These are phyloP conservation scores for Polypedilum vanderplanki DNA, from an alignment of 1,140 invertebrate species.

Conservation along the genomic window DNA sequence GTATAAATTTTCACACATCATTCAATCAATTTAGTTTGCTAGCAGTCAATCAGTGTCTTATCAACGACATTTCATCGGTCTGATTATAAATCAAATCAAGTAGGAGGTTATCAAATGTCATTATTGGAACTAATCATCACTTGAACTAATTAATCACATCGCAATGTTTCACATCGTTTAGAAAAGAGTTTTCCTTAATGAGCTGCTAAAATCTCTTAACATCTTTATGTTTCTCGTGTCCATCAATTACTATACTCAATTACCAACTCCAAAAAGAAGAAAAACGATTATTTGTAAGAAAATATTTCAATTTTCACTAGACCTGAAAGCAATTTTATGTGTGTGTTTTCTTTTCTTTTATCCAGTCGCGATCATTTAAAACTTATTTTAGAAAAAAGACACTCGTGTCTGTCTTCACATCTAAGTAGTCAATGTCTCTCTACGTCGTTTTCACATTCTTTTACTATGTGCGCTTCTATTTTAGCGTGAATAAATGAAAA, in stretches of 20 bases:
- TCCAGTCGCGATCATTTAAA: not conserved
- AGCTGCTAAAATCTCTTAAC: not conserved
- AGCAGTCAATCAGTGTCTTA: too few relatives aligned
- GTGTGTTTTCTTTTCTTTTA: not conserved
- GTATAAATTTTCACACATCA: too few relatives aligned
- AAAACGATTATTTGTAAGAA: too few relatives aligned
- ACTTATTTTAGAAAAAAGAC: not conserved
- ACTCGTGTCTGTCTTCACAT: conserved; percentile 21
- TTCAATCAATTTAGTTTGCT: too few relatives aligned
- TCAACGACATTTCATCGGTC: too few relatives aligned
- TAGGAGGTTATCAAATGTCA: not conserved
- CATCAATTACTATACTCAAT: conserved; percentile 18
- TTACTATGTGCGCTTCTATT: too few relatives aligned
- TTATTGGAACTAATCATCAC: conserved; percentile 13
- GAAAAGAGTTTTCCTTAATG: conserved; percentile 2
- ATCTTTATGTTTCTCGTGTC: conserved; percentile 4
- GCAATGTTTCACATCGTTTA: not conserved
- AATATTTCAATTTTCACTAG: conserved; percentile 19
- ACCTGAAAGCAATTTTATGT: not conserved
- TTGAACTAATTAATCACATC: conserved; percentile 2
- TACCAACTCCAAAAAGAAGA: not conserved
- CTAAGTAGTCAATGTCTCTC: too few relatives aligned
- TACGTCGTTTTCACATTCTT: too few relatives aligned
- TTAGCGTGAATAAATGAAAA: not conserved
- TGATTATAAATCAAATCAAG: not conserved